phyloP scores from a whole-genome alignment of 1,140 invertebrate genomes.

The Tribolium madens region DNA sequence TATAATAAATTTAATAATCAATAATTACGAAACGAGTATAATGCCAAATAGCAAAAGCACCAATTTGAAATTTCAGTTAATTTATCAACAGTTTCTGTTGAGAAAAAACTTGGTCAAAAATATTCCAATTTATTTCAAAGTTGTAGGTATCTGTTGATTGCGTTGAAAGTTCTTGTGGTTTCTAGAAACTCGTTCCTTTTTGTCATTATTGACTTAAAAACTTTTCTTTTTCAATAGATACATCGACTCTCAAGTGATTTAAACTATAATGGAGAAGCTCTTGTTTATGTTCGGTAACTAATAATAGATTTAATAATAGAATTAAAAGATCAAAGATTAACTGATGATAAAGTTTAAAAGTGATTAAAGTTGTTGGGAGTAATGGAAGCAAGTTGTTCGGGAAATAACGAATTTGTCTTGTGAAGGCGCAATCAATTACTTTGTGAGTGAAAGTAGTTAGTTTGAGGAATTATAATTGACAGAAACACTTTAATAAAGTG shows the following conservation, averaged over 20 bases:
- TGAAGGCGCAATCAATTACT: slow-evolving; percentile 19
- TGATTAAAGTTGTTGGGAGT: slow-evolving; percentile 17
- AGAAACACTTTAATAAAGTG: slow-evolving; percentile 46
- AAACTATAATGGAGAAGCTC: not conserved
- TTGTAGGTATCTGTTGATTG: not conserved
- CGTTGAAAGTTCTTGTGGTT: not conserved
- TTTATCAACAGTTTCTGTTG: not conserved
- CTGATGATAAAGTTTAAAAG: slow-evolving; percentile 33
- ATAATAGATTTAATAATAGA: slow-evolving; percentile 23
- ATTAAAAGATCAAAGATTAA: slow-evolving; percentile 17
- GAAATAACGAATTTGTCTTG: slow-evolving; percentile 24
- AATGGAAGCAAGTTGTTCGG: slow-evolving; percentile 25
- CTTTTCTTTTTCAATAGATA: slow-evolving; percentile 7
- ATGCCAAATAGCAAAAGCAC: not conserved
- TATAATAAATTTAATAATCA: no score
- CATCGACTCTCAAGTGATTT: not conserved
- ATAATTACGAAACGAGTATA: not conserved
- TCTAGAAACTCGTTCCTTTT: not conserved
- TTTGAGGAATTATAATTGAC: slow-evolving; percentile 36
- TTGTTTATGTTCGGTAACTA: not conserved
- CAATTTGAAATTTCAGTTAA: not conserved
- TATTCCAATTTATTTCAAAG: not conserved
- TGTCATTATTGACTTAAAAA: not conserved
- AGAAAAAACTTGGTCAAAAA: not conserved
- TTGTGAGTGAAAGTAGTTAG: slow-evolving; percentile 27